Evolutionary conservation across 2,888 invertebrate species (phyloP), one percentile per base, ranked within the genome.

Genomic region (Microplitis deprimator): DNA sequence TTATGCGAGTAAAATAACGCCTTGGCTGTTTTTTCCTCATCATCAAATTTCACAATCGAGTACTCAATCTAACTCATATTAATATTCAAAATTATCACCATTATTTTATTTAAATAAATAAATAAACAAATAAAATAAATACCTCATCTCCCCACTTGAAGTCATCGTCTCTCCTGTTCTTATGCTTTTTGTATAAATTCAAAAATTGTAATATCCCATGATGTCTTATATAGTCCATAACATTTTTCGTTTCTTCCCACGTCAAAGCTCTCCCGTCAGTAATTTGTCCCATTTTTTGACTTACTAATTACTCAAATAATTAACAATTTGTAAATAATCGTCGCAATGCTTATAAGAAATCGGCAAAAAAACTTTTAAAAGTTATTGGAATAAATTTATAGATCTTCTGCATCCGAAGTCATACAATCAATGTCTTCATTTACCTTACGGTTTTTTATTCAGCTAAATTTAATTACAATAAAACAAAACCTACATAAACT

Each of bases 101-200:
- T 29, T 29, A 29, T 50, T 50, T 50, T 50, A 84, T 79, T 82
- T 69, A 79, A 77, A 78, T 68, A 6, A 77, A 41, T 69, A 1
- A 16, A 38, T 40, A 7, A 1, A 20, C 20, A 1, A 20, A 20
- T 69, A 1, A 16, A 38, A 38, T 38, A 17, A 7, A 20, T 90
- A 93, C 94, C 93, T 98, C 98, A 90, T 98, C 98, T 78, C 99
- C 99, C 98, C 99, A 99, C 91, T 98, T 98, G 61, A 99, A 92
- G 6, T 96, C 93, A 90, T 99, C 98, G 41, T 97, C 97, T 85
- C 96, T 95, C 70, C 98, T 93, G 84, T 97, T 96, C 86, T 96
- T 94, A 17, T 98, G 91, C 85, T 95, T 94, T 85, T 95, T 94
- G 90, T 98, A 99, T 76, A 97, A 92, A 91, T 97, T 97, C 85